These are phyloP conservation scores for Dendroctonus ponderosae DNA, from an alignment of 1,140 invertebrate genomes.

Conservation along the genomic window DNA sequence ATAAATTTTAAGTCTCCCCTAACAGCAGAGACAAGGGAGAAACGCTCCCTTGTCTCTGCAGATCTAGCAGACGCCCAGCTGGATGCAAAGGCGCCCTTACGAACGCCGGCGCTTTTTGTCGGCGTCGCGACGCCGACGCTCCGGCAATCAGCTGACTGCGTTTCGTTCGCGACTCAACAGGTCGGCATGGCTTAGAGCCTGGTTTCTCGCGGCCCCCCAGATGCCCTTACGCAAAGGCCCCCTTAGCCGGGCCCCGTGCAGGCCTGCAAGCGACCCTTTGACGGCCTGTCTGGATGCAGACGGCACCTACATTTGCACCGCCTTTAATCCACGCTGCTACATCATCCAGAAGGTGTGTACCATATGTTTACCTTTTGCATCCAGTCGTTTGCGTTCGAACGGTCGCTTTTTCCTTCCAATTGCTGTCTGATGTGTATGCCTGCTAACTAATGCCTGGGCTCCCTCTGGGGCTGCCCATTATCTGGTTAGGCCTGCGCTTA, in stretches of 20 bases:
- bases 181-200: slow-evolving; percentile 46
- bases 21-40: too few relatives aligned
- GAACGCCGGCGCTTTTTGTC: slow-evolving; percentile 6
- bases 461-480: too few relatives aligned
- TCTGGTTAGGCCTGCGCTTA: too few relatives aligned
- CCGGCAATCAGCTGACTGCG: slow-evolving; percentile 45
- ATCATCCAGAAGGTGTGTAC: slow-evolving; percentile 61
- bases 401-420: background rate
- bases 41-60: too few relatives aligned
- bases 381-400: background rate
- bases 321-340: slow-evolving; percentile 60
- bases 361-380: slow-evolving; percentile 27
- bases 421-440: background rate
- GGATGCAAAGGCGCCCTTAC: background rate
- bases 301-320: slow-evolving; percentile 61
- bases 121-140: slow-evolving; percentile 38
- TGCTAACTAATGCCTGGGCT: too few relatives aligned
- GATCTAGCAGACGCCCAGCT: background rate
- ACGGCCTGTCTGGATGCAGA: slow-evolving; percentile 57
- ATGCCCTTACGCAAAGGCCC: slow-evolving; percentile 46
- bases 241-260: slow-evolving; percentile 17
- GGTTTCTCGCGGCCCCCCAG: slow-evolving; percentile 36
- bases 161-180: slow-evolving; percentile 48
- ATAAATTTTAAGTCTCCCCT: too few relatives aligned
- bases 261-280: slow-evolving; percentile 49